Evolutionary conservation across 2,888 invertebrate genomes (phyloP).

Genomic region (Salticus scenicus): DNA sequence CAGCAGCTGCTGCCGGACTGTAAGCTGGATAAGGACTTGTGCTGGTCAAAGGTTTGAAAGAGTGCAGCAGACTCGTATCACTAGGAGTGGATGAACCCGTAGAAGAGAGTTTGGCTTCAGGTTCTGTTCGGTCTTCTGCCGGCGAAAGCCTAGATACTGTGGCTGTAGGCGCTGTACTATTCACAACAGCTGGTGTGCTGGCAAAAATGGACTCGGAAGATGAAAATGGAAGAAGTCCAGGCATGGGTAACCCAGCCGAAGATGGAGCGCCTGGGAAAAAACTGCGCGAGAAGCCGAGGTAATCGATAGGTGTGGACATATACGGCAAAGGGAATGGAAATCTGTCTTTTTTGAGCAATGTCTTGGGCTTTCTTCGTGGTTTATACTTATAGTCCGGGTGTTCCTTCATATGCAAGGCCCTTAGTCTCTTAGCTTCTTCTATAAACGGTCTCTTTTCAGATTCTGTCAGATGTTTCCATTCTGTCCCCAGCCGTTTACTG

Average conservation of each 20-base stretch:
- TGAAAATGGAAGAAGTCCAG: constrained; percentile 49
- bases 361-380: constrained; percentile 75
- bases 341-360: constrained; percentile 82
- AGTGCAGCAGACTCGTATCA: constrained; percentile 32
- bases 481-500: constrained; percentile 77
- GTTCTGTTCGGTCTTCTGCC: constrained; percentile 43
- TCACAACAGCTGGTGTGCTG: constrained; percentile 23
- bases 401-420: constrained; percentile 78
- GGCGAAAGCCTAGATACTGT: constrained; percentile 52
- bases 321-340: constrained; percentile 95
- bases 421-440: constrained; percentile 77
- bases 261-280: constrained; percentile 51
- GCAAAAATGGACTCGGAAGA: constrained; percentile 33
- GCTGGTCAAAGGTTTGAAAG: constrained; percentile 51
- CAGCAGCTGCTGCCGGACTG: constrained; percentile 58
- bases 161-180: constrained; percentile 28
- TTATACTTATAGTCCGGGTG: constrained; percentile 78
- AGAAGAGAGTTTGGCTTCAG: constrained; percentile 44
- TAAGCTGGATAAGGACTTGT: constrained; percentile 49
- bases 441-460: constrained; percentile 77
- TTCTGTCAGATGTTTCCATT: constrained; percentile 77
- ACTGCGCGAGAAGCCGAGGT: constrained; percentile 61
- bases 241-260: constrained; percentile 46
- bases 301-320: constrained; percentile 71
- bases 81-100: constrained; percentile 54